phyloP scores from a whole-genome alignment of 1,140 invertebrate species.

The Trichonephila clavata region DNA sequence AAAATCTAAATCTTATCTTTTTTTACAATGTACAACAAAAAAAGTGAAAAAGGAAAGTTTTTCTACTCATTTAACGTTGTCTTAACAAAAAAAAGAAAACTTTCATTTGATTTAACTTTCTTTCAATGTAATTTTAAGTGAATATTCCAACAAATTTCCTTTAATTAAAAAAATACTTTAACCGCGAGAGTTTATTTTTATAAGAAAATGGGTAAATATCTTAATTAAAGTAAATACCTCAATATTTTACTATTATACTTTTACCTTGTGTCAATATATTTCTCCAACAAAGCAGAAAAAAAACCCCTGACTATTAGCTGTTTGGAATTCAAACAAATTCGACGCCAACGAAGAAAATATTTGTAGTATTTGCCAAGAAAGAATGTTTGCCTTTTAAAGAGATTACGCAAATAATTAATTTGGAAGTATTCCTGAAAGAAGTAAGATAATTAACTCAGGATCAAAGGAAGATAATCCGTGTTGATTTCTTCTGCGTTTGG shows the following conservation, averaged over 20 bases:
- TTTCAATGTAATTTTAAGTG: not conserved
- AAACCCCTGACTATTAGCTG: not conserved
- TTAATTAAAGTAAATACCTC: not conserved
- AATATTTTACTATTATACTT: not conserved
- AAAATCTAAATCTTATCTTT: no score
- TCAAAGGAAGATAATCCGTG: no score
- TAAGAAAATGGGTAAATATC: not conserved
- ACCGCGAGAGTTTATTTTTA: not conserved
- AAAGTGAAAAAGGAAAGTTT: not conserved
- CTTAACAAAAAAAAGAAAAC: no score
- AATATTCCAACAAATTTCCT: not conserved
- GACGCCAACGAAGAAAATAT: not conserved
- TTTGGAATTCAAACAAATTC: not conserved
- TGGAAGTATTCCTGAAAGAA: not conserved
- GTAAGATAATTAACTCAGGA: not conserved
- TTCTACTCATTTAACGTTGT: not conserved
- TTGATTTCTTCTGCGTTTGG: no score
- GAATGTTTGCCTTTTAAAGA: not conserved
- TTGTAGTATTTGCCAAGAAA: not conserved
- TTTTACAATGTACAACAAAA: no score
- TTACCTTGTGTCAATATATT: not conserved
- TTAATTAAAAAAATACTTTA: not conserved
- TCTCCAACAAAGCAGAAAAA: not conserved
- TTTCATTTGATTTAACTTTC: no score
- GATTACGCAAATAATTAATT: not conserved